Evolutionary conservation across 2,888 invertebrate genomes (phyloP).

Genomic region (Aelia acuminata): DNA sequence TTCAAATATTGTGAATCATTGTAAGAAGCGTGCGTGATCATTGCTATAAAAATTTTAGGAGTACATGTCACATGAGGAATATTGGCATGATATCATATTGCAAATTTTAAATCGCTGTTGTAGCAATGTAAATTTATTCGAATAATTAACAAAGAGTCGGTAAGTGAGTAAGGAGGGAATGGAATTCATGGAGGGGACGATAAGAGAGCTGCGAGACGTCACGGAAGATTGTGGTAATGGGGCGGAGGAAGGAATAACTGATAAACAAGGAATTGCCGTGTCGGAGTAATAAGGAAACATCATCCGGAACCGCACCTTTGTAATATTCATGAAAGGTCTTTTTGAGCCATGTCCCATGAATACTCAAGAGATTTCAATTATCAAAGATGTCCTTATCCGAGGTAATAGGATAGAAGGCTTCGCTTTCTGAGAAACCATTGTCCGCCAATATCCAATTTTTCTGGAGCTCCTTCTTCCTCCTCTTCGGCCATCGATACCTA

Average conservation of each 20-base stretch:
- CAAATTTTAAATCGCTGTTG: neutral
- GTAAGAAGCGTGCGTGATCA: too few species aligned
- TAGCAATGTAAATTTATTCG: neutral
- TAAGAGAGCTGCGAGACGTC: neutral
- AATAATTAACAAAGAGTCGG: neutral
- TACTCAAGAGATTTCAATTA: conserved; percentile 34
- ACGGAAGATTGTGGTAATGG: conserved; percentile 4
- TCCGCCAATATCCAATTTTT: neutral
- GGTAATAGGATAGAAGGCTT: neutral
- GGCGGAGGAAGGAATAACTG: neutral
- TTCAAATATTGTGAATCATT: too few species aligned
- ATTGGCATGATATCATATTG: neutral
- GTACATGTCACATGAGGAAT: neutral
- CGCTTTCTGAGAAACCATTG: neutral
- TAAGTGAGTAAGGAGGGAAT: conserved; percentile 8
- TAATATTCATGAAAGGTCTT: conserved; percentile 37
- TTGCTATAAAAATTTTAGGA: too few species aligned
- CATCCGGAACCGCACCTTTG: neutral
- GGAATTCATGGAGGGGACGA: neutral
- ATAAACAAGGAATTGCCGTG: conserved; percentile 27
- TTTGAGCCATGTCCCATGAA: conserved; percentile 12
- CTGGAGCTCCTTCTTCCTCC: neutral
- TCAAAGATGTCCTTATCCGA: conserved; percentile 5
- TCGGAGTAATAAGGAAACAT: conserved; percentile 1
- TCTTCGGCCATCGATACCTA: neutral